phyloP scores from a whole-genome alignment of 1,140 invertebrate genomes.

The Drosophila sp. region DNA sequence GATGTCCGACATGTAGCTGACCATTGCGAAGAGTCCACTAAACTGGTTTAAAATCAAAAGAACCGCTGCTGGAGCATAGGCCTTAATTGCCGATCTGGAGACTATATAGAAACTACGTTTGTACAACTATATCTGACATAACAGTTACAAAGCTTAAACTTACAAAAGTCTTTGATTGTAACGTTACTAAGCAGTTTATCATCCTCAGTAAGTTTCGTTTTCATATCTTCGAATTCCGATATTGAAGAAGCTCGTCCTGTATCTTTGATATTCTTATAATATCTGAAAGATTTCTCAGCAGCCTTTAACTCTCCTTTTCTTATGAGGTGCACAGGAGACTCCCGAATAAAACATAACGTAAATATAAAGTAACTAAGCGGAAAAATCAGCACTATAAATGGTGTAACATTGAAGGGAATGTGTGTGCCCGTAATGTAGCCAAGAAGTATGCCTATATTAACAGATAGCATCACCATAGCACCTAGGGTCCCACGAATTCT shows the following conservation, averaged over 20 bases:
- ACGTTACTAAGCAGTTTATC: conserved; percentile 28
- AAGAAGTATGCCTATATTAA: conserved; percentile 65
- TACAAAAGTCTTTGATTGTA: conserved; percentile 62
- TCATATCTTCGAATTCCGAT: conserved; percentile 61
- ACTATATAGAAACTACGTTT: conserved; percentile 26
- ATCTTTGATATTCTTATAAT: conserved; percentile 71
- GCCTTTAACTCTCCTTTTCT: conserved; percentile 32
- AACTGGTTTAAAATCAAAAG: conserved; percentile 61
- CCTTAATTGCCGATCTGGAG: conserved; percentile 24
- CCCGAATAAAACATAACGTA: conserved; percentile 54
- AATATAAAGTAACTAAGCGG: conserved; percentile 54
- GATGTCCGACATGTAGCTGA: conserved; percentile 85
- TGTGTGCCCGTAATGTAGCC: conserved; percentile 68
- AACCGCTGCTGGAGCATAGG: conserved; percentile 54
- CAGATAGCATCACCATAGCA: conserved; percentile 62
- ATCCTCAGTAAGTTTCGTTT: conserved; percentile 41
- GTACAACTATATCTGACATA: not conserved
- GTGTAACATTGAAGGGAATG: conserved; percentile 54
- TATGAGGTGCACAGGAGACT: conserved; percentile 70
- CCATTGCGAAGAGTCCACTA: conserved; percentile 64
- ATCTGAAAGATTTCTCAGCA: conserved; percentile 62
- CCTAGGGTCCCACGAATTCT: conserved; percentile 73
- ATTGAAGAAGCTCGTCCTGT: conserved; percentile 12
- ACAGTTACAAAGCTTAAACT: not conserved
- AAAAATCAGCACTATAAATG: conserved; percentile 46